These are phyloP conservation scores for Peromyscus californicus DNA, from an alignment of 2,113 vertebrate species.

Conservation along the genomic window DNA sequence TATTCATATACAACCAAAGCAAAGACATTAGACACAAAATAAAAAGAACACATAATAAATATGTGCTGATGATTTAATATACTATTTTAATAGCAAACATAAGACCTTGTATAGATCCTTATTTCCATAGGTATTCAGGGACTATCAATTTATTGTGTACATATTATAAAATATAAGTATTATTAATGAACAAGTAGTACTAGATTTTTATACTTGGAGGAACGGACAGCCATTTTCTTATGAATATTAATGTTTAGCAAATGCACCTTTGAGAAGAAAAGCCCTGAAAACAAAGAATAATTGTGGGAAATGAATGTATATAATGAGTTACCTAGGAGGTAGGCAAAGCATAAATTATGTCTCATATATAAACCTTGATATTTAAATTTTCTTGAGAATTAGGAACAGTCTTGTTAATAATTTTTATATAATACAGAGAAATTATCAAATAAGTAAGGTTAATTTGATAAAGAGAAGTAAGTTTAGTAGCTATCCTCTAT, in stretches of 20 bases:
- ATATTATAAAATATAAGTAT: not conserved
- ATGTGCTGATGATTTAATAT: not conserved
- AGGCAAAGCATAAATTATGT: not conserved
- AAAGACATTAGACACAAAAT: conserved; percentile 18
- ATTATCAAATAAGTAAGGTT: not conserved
- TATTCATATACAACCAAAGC: not conserved
- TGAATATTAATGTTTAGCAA: not conserved
- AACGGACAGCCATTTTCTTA: not conserved
- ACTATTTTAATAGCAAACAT: conserved; percentile 8
- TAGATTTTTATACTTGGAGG: not conserved
- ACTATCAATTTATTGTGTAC: not conserved
- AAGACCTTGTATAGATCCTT: not conserved
- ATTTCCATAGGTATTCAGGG: not conserved
- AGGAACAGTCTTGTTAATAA: not conserved
- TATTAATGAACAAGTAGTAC: not conserved
- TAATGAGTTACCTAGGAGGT: not conserved
- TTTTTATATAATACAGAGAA: not conserved
- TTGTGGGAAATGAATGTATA: not conserved
- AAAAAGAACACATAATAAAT: not conserved
- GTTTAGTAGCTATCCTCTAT: not conserved
- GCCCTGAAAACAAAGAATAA: not conserved
- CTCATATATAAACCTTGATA: not conserved
- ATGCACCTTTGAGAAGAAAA: not conserved
- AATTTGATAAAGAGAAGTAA: not conserved
- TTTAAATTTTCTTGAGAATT: not conserved